Evolutionary conservation across 2,113 vertebrate species (phyloP).

Genomic region (Catharus minimus): DNA sequence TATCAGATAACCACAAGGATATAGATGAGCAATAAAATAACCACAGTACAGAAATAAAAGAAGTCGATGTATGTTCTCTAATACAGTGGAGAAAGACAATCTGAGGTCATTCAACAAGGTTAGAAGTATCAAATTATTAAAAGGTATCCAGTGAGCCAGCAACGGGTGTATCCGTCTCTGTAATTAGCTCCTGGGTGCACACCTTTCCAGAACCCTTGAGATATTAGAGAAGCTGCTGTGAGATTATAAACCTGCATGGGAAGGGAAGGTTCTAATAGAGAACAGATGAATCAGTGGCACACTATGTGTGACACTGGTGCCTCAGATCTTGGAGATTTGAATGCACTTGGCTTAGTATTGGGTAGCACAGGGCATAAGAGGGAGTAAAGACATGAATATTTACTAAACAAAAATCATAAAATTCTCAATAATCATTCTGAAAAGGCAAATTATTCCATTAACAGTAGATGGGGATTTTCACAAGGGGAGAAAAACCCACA

Average conservation of each 20-base stretch:
- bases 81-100: slow-evolving; percentile 28
- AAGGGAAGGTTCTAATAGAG: background rate
- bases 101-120: slow-evolving; percentile 32
- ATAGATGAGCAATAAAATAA: slow-evolving; percentile 14
- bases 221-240: background rate
- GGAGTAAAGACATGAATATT: background rate
- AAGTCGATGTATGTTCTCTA: background rate
- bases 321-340: background rate
- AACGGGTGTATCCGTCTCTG: background rate
- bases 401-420: background rate
- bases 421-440: background rate
- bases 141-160: slow-evolving; percentile 14
- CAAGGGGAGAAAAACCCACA: accelerated
- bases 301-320: background rate
- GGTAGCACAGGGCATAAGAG: background rate
- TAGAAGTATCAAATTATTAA: slow-evolving; percentile 11
- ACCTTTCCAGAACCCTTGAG: background rate
- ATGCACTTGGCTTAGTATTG: background rate
- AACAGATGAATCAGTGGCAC: background rate
- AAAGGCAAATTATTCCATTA: background rate
- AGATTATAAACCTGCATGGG: background rate
- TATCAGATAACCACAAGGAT: slow-evolving; percentile 22
- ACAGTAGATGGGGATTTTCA: background rate
- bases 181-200: background rate
- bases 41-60: slow-evolving; percentile 2